Base-by-base conservation (phyloP, 2,113 vertebrate species). In the Rhabdornis inornatus region DNA sequence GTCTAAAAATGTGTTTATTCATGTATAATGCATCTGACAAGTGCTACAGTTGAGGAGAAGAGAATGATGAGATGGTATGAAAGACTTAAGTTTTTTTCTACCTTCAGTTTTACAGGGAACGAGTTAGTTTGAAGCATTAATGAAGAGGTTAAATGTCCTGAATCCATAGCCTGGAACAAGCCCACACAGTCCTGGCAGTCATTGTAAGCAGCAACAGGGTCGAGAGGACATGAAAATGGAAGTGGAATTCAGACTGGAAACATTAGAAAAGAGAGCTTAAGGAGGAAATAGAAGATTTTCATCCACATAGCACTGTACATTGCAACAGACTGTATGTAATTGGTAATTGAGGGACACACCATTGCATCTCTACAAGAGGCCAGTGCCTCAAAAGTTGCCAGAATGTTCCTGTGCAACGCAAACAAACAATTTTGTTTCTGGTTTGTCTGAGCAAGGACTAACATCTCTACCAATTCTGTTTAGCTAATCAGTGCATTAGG, bases 1-100 rank as follows among this genome's bases (percentile, higher is more conserved):
- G 96, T 96, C 96, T 96, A 91, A 92, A 97, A 94, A 93, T 90
- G 94, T 96, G 95, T 96, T 97, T 96, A 93, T 86, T 96, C 95
- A 96, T 95, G 95, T 95, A 96, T 95, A 96, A 95, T 87, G 89
- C 90, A 90, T 95, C 56, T 94, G 95, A 97, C 96, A 94, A 87
- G 92, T 93, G 84, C 74, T 82, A 83, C 50, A 71, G 89, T 89
- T 92, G 96, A 96, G 93, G 78, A 89, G 72, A 92, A 93, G 79
- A 96, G 84, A 95, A 97, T 96, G 96, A 97, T 91, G 86, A 91
- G 87, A 85, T 86, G 40, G 27, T 71, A 88, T 76, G 57, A 96
- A 95, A 93, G 76, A 56, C 74, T 72, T 59, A 27, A 8, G 7
- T 7, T 87, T 83, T 83, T 87, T 93, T 65, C 90, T 56, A 61